Conservation (phyloP, 2,888 invertebrate species). For the Dastarcus helophoroides region DNA sequence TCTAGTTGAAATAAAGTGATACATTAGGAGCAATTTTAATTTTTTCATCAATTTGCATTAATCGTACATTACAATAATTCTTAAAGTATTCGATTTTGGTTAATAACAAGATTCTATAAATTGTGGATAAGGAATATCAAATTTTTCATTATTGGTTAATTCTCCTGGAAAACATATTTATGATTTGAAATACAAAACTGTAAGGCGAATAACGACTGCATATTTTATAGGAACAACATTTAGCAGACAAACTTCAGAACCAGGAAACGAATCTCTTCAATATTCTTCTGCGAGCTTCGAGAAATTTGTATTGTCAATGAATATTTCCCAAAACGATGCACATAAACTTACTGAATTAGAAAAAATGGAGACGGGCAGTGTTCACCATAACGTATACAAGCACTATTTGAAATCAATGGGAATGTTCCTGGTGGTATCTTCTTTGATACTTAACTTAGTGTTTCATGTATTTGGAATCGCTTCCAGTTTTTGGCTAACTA, state of each 20-base stretch:
- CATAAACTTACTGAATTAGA: slow-evolving; percentile 39
- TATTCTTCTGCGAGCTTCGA: slow-evolving; percentile 8
- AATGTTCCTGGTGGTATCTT: slow-evolving; percentile 53
- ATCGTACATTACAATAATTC: no score
- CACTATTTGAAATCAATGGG: slow-evolving; percentile 77
- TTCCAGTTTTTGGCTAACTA: slow-evolving; percentile 72
- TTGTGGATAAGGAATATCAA: no score
- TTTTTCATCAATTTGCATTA: no score
- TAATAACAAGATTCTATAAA: no score
- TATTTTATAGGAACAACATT: no score
- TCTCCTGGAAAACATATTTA: no score
- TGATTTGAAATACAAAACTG: no score
- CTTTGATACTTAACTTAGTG: slow-evolving; percentile 55
- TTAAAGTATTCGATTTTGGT: no score
- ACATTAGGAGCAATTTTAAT: no score
- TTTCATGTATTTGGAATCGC: slow-evolving; percentile 55
- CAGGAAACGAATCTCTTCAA: slow-evolving; percentile 8
- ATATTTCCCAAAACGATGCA: slow-evolving; percentile 11
- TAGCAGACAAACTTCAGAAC: slow-evolving; percentile 46
- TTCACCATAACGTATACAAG: slow-evolving; percentile 69
- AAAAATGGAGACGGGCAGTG: slow-evolving; percentile 36
- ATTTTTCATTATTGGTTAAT: no score
- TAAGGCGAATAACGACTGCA: no score
- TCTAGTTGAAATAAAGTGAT: no score
- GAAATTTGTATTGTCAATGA: slow-evolving; percentile 39